phyloP scores from a whole-genome alignment of 2,113 vertebrate species.

The Myotis yumanensis region DNA sequence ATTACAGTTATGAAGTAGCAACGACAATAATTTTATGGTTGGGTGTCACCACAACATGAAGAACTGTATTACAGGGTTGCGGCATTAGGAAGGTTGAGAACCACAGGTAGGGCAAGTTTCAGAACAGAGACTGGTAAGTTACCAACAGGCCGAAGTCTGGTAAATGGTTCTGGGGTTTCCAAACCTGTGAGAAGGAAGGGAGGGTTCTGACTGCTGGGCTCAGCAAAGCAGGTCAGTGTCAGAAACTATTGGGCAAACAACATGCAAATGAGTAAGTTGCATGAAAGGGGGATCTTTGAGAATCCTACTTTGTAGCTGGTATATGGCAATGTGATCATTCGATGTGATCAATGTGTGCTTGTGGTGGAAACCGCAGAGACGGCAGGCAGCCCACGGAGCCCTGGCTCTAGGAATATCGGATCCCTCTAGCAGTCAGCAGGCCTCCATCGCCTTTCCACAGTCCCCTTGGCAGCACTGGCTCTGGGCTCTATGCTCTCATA shows the following conservation, averaged over 20 bases:
- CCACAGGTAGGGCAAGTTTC: not conserved
- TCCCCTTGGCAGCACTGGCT: conserved; percentile 3
- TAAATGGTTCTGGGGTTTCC: conserved; percentile 7
- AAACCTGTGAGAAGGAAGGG: conserved; percentile 54
- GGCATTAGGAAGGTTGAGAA: no score
- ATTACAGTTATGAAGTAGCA: no score
- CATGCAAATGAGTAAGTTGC: not conserved
- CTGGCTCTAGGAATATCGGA: not conserved
- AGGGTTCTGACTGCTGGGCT: conserved; percentile 35
- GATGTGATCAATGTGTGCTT: not conserved
- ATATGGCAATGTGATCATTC: not conserved
- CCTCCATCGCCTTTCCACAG: not conserved
- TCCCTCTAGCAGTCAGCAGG: not conserved
- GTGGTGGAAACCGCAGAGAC: conserved; percentile 56
- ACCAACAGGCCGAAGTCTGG: not conserved
- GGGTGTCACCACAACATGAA: no score
- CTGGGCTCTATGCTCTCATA: conserved; percentile 45
- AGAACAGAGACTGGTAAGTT: conserved; percentile 6
- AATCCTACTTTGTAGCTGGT: not conserved
- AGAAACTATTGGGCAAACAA: conserved; percentile 30
- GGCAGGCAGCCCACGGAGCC: not conserved
- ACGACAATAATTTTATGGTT: no score
- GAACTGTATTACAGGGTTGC: no score
- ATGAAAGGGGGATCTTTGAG: not conserved
- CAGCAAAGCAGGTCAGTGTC: not conserved